phyloP scores from a whole-genome alignment of 2,797 vertebrate species.

The Tympanoctomys barrerae region DNA sequence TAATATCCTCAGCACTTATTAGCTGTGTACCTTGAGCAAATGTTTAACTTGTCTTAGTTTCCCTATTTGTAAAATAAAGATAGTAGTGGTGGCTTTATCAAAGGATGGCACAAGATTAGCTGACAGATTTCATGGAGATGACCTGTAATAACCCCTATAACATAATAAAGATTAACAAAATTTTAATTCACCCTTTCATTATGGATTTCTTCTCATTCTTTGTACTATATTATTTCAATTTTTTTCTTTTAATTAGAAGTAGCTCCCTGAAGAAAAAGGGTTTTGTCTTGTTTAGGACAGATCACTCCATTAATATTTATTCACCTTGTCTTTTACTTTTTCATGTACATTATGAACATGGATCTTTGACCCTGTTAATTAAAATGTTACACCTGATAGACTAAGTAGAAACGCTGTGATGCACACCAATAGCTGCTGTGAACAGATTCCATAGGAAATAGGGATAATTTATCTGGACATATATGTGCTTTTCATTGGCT shows the following conservation, averaged over 20 bases:
- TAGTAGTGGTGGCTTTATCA: background rate
- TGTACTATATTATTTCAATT: background rate
- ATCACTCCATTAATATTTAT: background rate
- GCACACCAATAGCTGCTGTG: background rate
- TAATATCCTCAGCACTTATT: background rate
- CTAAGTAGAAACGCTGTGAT: background rate
- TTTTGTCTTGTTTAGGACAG: background rate
- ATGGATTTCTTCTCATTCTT: background rate
- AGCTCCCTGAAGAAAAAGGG: background rate
- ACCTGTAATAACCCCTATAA: background rate
- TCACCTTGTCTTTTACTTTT: slow-evolving; percentile 2
- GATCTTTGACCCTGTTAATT: background rate
- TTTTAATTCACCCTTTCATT: background rate
- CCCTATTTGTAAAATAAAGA: background rate
- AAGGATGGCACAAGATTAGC: background rate
- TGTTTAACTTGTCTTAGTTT: slow-evolving; percentile 18
- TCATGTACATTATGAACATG: background rate
- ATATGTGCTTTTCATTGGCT: slow-evolving; percentile 1
- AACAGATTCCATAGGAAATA: background rate
- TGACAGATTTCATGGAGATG: background rate
- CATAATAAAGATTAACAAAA: background rate
- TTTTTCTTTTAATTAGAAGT: background rate
- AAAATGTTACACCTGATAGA: background rate
- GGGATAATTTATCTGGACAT: background rate
- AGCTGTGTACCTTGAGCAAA: background rate